These are phyloP conservation scores for Entosphenus tridentatus DNA, from an alignment of 2,113 vertebrate species.

Conservation along the genomic window DNA sequence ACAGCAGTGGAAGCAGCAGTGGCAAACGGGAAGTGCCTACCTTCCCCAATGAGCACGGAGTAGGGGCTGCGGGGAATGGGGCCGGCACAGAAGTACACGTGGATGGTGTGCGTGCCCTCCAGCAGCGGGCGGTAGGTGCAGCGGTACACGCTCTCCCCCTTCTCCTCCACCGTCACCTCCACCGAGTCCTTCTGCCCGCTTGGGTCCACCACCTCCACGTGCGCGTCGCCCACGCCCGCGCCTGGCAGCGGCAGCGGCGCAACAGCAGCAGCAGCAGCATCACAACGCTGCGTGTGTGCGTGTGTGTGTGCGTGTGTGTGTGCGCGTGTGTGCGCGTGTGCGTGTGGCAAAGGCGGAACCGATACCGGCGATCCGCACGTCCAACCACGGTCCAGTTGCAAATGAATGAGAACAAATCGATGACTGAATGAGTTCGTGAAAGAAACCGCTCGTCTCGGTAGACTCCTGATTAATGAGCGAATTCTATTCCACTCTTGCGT, in stretches of 20 bases:
- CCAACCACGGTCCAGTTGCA: background rate
- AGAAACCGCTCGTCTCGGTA: too few relatives aligned
- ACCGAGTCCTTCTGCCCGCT: conserved; percentile 58
- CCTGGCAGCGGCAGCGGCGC: conserved; percentile 21
- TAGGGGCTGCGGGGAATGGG: conserved; percentile 73
- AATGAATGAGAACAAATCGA: background rate
- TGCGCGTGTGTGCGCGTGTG: background rate
- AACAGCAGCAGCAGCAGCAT: background rate
- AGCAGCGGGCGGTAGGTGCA: conserved; percentile 67
- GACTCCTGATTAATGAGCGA: too few relatives aligned
- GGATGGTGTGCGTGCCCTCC: conserved; percentile 51
- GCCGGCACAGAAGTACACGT: conserved; percentile 52
- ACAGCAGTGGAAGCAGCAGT: too few relatives aligned
- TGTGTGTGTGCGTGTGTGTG: background rate
- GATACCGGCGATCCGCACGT: background rate
- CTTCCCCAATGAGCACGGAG: conserved; percentile 55
- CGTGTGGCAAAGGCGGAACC: background rate
- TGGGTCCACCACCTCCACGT: conserved; percentile 69
- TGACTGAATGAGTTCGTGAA: too few relatives aligned
- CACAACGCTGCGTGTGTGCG: background rate
- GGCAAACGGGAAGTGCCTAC: conserved; percentile 21
- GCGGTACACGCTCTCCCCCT: conserved; percentile 66
- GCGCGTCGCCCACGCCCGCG: conserved; percentile 61
- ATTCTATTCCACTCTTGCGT: too few relatives aligned
- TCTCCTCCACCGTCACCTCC: conserved; percentile 75